These are phyloP conservation scores for Alloplasta piceator DNA, from an alignment of 2,888 invertebrate species.

Conservation along the genomic window DNA sequence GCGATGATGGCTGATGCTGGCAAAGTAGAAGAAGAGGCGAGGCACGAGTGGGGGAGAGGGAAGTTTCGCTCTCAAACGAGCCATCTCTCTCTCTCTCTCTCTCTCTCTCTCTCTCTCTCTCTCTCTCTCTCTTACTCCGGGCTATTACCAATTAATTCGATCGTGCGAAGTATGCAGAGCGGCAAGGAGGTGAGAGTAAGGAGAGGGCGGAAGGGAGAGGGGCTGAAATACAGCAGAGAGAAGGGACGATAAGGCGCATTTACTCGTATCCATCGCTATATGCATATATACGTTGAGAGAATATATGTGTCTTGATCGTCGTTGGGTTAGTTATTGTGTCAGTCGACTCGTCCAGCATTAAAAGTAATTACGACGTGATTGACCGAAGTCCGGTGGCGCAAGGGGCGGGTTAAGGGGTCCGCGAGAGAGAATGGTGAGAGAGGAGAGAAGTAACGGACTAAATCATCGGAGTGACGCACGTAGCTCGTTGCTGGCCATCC, in stretches of 20 bases:
- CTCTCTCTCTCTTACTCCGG: constrained; percentile 67
- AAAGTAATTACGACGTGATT: constrained; percentile 83
- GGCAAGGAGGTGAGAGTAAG: constrained; percentile 66
- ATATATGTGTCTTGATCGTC: constrained; percentile 71
- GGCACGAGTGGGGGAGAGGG: background rate
- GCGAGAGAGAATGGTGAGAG: constrained; percentile 51
- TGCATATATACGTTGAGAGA: background rate
- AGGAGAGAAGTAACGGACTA: constrained; percentile 76
- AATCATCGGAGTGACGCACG: constrained; percentile 83
- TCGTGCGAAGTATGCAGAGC: constrained; percentile 82
- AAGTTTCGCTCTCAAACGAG: constrained; percentile 40
- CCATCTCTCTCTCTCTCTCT: constrained; percentile 56
- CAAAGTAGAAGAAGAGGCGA: constrained; percentile 5
- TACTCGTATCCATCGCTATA: constrained; percentile 53
- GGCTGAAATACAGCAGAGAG: constrained; percentile 24
- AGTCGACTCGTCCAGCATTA: constrained; percentile 82
- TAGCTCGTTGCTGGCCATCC: constrained; percentile 82
- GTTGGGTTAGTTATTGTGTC: constrained; percentile 82
- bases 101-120: constrained; percentile 55
- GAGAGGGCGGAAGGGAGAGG: constrained; percentile 28
- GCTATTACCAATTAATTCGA: constrained; percentile 83
- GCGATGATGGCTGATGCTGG: constrained; percentile 66
- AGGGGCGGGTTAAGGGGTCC: constrained; percentile 73
- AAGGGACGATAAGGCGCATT: constrained; percentile 54
- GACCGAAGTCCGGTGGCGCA: constrained; percentile 80